Percentiles rank a stretch among this genome's conserved stretches.
Evolutionary conservation across 2,113 vertebrate species (phyloP).

Genomic region (Sinocyclocheilus rhinocerous): DNA sequence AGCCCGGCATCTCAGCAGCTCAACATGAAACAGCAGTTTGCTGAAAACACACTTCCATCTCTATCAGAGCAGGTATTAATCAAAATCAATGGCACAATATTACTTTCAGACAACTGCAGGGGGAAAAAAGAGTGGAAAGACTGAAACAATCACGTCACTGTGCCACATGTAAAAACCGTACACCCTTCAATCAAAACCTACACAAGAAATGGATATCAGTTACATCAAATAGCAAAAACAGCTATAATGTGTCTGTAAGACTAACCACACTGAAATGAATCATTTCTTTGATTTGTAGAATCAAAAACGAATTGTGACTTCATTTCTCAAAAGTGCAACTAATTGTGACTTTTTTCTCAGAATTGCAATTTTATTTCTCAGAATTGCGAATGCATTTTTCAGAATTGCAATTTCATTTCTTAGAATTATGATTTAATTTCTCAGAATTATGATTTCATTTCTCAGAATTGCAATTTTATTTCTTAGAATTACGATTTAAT

Average conservation of each 20-base stretch:
- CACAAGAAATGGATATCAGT: background rate
- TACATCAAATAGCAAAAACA: background rate
- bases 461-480: too few relatives aligned
- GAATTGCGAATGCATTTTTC: too few relatives aligned
- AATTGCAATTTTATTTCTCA: too few relatives aligned
- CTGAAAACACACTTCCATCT: constrained; percentile 40
- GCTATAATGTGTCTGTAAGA: background rate
- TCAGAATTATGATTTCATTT: too few relatives aligned
- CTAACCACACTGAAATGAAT: background rate
- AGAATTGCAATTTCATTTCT: too few relatives aligned
- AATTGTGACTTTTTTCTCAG: too few relatives aligned
- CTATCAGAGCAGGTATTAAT: constrained; percentile 21
- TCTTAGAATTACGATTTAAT: too few relatives aligned
- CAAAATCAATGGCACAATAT: constrained; percentile 15
- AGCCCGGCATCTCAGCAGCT: constrained; percentile 47
- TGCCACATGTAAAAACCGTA: background rate
- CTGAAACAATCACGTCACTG: background rate
- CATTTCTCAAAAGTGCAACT: too few relatives aligned
- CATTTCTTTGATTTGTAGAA: background rate
- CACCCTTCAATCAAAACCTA: background rate
- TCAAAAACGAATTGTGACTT: too few relatives aligned
- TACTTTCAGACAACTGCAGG: background rate
- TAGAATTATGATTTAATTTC: too few relatives aligned
- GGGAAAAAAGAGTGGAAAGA: background rate
- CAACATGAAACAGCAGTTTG: constrained; percentile 10